Evolutionary conservation across 2,797 vertebrate species (phyloP), one percentile per base, ranked within the genome.

Genomic region (Sebastes steindachneri): DNA sequence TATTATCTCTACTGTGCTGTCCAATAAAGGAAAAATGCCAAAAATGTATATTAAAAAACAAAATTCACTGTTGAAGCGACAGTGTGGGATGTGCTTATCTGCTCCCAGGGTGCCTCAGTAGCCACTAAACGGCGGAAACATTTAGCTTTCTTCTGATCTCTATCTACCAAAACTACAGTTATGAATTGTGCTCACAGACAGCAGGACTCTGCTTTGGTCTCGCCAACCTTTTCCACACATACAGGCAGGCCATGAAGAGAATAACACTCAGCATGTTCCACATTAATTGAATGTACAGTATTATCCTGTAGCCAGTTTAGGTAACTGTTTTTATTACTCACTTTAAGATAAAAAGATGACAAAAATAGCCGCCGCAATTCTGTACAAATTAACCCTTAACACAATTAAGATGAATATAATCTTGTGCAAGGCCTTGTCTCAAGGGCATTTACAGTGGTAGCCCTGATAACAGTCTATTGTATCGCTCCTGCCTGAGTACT

Each of bases 111-210:
- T 53, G 82, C 91, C 83, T 74, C 74, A 25, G 80, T 70, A 82
- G 78, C 73, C 69, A 77, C 85, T 89, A 88, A 93, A 92, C 69
- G 75, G 78, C 86, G 92, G 93, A 95, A 95, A 89, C 74, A 73
- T 90, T 94, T 92, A 87, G 75, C 85, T 87, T 67, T 84, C 65
- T 74, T 88, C 84, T 83, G 93, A 95, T 94, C 83, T 53, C 31
- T 92, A 95, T 95, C 94, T 79, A 79, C 65, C 73, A 71, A 81
- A 85, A 71, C 72, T 41, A 60, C 82, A 55, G 65, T 65, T 82
- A 58, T 77, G 68, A 78, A 83, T 69, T 19, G 14, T 60, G 28
- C n/a, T 79, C 45, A 10, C 45, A 53, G 54, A 85, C 55, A 71
- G 68, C 37, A 57, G 73, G 62, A 60, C 67, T 79, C 65, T 73